phyloP scores from a whole-genome alignment of 2,888 invertebrate species.

The Phaedon cochleariae region DNA sequence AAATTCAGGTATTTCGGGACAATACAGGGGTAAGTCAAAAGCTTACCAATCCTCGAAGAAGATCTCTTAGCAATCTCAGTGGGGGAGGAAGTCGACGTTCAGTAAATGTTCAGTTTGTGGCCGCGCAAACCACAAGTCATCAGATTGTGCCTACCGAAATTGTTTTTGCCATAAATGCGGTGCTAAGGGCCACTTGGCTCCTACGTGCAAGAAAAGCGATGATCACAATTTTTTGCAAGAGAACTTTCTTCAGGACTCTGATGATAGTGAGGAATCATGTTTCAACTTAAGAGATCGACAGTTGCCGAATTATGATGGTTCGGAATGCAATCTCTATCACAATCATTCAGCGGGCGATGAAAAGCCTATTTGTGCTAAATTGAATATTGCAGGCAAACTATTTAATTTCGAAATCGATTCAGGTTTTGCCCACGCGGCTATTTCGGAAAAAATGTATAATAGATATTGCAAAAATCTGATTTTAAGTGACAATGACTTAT shows the following conservation, averaged over 20 bases:
- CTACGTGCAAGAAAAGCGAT: background rate
- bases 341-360: background rate
- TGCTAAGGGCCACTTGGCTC: background rate
- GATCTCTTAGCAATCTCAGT: background rate
- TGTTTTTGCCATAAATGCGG: background rate
- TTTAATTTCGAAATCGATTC: background rate
- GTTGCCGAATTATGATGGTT: background rate
- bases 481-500: background rate
- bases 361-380: background rate
- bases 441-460: background rate
- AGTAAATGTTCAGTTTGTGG: background rate
- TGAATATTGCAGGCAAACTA: background rate
- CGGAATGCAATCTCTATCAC: background rate
- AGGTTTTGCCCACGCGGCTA: background rate
- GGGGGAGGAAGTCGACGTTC: background rate
- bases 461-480: background rate
- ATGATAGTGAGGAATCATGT: conserved; percentile 6
- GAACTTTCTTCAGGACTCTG: conserved; percentile 10
- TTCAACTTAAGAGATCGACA: background rate
- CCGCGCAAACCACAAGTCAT: background rate
- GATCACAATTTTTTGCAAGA: conserved; percentile 3
- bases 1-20: background rate
- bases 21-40: background rate
- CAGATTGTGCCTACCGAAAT: background rate
- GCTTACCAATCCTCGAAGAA: background rate